Evolutionary conservation across 64 coral and sea anemone genomes (phyloP), one percentile per base, ranked within the genome.

Genomic region (Trachythela sp.): DNA sequence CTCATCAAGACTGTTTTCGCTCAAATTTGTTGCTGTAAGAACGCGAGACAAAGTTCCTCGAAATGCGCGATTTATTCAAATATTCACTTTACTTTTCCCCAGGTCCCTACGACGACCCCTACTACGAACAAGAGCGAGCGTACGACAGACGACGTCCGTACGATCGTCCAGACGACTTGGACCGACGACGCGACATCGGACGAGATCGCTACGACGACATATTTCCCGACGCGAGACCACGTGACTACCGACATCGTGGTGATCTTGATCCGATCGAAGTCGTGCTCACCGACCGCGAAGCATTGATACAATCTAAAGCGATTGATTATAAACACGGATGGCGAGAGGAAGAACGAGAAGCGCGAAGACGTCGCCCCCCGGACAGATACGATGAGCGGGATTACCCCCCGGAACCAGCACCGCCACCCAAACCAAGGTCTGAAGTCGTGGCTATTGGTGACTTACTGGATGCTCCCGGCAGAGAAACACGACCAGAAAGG

Each of bases 391-490:
- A 84, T 48, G 54, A 90, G 40, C 87, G 94, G 13, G 27, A 43
- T 27, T 39, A 51, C 22, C 34, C 59, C 11, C 90, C 43, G 18
- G 85, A 76, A 41, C 87, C 90, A 31, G 54, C 93, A 87, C 83
- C 87, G 29, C 76, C 86, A 30, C 43, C 92, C 2, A 91, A 94
- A 83, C 89, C 86, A 49, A 91, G 87, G 72, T 59, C 93, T 14
- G 95, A 94, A 43, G 91, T 92, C 90, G 93, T 97, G 39, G 93
- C 95, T 56, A 93, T 97, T 22, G 95, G 94, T 39, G 91, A 48
- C 33, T 85, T 97, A 54, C 70, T 97, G 22, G 93, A 97, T 38
- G 39, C 84, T 13, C 95, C 95, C 27, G 95, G 95, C 33, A 87
- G 95, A 40, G 93, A 97, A 38, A 88, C 89, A 27, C 88, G 95